Conservation (phyloP, 2,113 vertebrate genomes). For the Neodontobutis hainanensis region DNA sequence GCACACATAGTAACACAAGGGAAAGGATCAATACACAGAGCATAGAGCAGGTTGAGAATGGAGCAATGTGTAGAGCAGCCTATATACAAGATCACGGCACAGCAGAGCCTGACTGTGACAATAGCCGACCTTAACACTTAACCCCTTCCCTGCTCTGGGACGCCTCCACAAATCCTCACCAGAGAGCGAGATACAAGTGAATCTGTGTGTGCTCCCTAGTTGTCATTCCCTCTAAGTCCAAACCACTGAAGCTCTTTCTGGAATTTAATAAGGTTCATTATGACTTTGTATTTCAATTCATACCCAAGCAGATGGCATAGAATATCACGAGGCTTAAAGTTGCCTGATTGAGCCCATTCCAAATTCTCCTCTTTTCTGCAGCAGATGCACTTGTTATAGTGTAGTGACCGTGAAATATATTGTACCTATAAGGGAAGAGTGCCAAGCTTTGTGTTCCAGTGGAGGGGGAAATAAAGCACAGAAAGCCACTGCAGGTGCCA, state of each 20-base stretch:
- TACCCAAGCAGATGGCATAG: slow-evolving; percentile 39
- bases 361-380: slow-evolving; percentile 40
- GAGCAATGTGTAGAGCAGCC: slow-evolving; percentile 17
- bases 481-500: slow-evolving; percentile 29
- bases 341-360: slow-evolving; percentile 36
- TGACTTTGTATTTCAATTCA: slow-evolving; percentile 17
- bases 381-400: slow-evolving; percentile 53
- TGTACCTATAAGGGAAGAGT: slow-evolving; percentile 31
- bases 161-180: slow-evolving; percentile 25
- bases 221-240: slow-evolving; percentile 1
- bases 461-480: neutral
- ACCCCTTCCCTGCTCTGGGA: slow-evolving; percentile 39
- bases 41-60: slow-evolving; percentile 23
- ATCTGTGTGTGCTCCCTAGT: slow-evolving; percentile 15
- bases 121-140: slow-evolving; percentile 39
- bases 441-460: slow-evolving; percentile 21
- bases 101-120: slow-evolving; percentile 39
- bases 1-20: slow-evolving; percentile 18
- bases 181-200: neutral
- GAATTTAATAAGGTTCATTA: slow-evolving; percentile 22
- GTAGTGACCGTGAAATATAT: slow-evolving; percentile 33
- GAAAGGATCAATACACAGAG: slow-evolving; percentile 58
- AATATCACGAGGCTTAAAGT: slow-evolving; percentile 11
- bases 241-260: slow-evolving; percentile 11
- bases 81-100: slow-evolving; percentile 28